Percentiles rank a stretch among this genome's conserved stretches.
phyloP scores from a whole-genome alignment of 2,113 vertebrate genomes.

The Dunckerocampus dactyliophorus region DNA sequence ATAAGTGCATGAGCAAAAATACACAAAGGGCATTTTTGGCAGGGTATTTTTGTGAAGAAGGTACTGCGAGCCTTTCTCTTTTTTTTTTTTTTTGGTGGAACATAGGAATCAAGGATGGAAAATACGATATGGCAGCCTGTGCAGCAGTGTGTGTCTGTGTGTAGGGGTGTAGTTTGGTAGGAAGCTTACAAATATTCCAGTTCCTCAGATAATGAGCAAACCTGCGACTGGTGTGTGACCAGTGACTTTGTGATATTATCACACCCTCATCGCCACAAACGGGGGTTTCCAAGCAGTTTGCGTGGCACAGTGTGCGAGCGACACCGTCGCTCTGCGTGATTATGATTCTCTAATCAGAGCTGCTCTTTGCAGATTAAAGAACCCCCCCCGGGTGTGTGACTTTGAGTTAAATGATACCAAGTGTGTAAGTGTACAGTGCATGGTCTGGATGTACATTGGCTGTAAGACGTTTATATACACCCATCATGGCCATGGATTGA shows the following conservation, averaged over 20 bases:
- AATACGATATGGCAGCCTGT: constrained; percentile 38
- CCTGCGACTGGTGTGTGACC: constrained; percentile 24
- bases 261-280: constrained; percentile 15
- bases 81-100: constrained; percentile 33
- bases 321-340: constrained; percentile 52
- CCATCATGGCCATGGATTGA: too few relatives aligned
- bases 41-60: constrained; percentile 45
- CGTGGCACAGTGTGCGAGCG: constrained; percentile 34
- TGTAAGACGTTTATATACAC: too few relatives aligned
- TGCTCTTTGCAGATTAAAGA: constrained; percentile 68
- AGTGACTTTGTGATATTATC: not conserved
- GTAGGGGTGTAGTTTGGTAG: not conserved
- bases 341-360: constrained; percentile 67
- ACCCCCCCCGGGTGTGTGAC: too few relatives aligned
- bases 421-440: too few relatives aligned
- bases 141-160: constrained; percentile 11
- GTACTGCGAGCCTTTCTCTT: constrained; percentile 38
- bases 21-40: constrained; percentile 37
- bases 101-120: constrained; percentile 35
- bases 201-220: constrained; percentile 50
- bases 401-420: too few relatives aligned
- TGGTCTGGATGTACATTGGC: too few relatives aligned
- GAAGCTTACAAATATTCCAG: not conserved
- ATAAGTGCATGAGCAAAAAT: constrained; percentile 40
- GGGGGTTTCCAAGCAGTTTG: constrained; percentile 26